phyloP scores from a whole-genome alignment of 2,888 invertebrate species.

The Cremastinae sp. region DNA sequence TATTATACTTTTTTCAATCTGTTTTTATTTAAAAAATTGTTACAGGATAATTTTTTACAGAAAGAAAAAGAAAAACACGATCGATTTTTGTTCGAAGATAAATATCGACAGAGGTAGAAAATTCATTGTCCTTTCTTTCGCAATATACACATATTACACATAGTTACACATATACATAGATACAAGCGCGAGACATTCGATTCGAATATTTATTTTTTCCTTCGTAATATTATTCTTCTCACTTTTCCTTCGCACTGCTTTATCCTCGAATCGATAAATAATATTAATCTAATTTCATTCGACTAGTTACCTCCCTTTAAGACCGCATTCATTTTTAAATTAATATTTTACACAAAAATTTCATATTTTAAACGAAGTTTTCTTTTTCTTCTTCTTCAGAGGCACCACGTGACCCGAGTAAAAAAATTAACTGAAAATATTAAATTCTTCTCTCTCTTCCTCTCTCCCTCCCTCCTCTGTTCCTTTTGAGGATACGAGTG shows the following conservation, averaged over 20 bases:
- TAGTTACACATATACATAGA: slow-evolving; percentile 60
- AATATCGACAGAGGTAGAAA: slow-evolving; percentile 58
- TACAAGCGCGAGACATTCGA: slow-evolving; percentile 38
- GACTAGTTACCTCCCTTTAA: slow-evolving; percentile 54
- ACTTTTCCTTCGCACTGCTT: background rate
- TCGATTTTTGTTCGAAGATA: slow-evolving; percentile 32
- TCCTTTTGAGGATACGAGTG: too few relatives aligned
- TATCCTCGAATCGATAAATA: slow-evolving; percentile 44
- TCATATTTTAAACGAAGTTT: too few relatives aligned
- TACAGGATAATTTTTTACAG: slow-evolving; percentile 8
- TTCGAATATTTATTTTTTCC: background rate
- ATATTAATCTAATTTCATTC: slow-evolving; percentile 42
- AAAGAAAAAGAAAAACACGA: background rate
- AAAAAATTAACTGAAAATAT: too few relatives aligned
- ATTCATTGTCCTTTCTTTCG: slow-evolving; percentile 22
- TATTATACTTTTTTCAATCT: too few relatives aligned
- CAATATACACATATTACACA: slow-evolving; percentile 59
- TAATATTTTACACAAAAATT: too few relatives aligned
- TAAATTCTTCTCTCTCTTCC: too few relatives aligned
- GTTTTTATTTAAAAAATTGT: background rate
- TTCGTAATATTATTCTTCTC: background rate
- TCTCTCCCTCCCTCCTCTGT: too few relatives aligned
- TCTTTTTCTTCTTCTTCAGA: too few relatives aligned
- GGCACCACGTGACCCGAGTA: too few relatives aligned
- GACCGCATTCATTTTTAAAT: too few relatives aligned